Evolutionary conservation across 2,888 invertebrate genomes (phyloP), one percentile per base, ranked within the genome.

Genomic region (Plebejus melissa): DNA sequence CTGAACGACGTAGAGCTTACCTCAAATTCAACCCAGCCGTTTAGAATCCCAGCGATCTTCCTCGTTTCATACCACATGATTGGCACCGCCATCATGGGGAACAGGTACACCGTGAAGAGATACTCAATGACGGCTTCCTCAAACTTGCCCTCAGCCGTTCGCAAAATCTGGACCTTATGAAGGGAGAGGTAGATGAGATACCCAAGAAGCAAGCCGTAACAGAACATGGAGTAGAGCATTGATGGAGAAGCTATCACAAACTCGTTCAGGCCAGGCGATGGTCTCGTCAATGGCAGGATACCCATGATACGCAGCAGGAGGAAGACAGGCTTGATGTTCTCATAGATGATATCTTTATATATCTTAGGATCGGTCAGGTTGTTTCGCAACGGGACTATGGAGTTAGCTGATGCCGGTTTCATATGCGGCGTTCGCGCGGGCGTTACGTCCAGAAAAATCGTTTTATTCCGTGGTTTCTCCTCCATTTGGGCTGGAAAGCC

Each of bases 91-190:
- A 95, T 86, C 81, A 96, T 92, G 0, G 96, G 96, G 77, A 96
- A 90, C 77, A 96, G 90, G 83, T 96, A 96, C 0, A 96, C 95
- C n/a, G 96, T 94, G 81, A 96, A 96, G 0, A 96, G 88, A 82
- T 96, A 96, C 77, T 96, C 96, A 81, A 96, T 96, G 0, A 96
- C 96, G 0, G 96, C 96, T 85, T 96, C 96, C 81, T 96, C 96
- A 78, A 96, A 96, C 79, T 95, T 94, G 0, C 96, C 96, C 83
- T 95, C 96, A 1, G 95, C 88, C 0, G 95, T 94, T 71, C 93
- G 89, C 28, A 95, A 88, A 77, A 96, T 94, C 81, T 94, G 94
- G 0, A 96, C 94, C 78, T 95, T 95, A 81, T 95, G 91, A 79
- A 95, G 93, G 72, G 95, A 94, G 2, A 96, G 92, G 81, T 95